These are phyloP conservation scores for Coronaproctus castanopsis DNA, from an alignment of 2,888 invertebrate species.

Conservation along the genomic window DNA sequence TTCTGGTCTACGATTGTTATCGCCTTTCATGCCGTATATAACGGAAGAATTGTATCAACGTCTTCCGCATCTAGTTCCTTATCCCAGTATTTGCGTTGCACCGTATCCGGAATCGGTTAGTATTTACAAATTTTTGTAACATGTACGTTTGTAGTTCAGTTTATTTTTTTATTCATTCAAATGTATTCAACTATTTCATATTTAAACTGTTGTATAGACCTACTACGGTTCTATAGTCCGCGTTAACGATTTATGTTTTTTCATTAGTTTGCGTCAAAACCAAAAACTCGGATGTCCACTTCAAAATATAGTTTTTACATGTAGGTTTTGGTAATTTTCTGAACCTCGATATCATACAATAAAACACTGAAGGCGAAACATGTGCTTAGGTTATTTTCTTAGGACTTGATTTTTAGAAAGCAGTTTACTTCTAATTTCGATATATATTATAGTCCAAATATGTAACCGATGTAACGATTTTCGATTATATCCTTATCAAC, in stretches of 20 bases:
- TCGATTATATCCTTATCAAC: no score
- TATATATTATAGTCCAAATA: no score
- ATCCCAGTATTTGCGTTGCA: slow-evolving; percentile 73
- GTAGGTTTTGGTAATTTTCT: no score
- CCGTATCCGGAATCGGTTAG: slow-evolving; percentile 49
- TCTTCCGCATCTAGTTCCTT: slow-evolving; percentile 43
- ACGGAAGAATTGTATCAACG: slow-evolving; percentile 89
- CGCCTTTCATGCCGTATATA: slow-evolving; percentile 95
- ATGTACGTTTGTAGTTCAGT: neutral
- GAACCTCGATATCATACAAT: no score
- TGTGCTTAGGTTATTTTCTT: no score
- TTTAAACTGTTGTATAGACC: no score
- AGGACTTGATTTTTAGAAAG: no score
- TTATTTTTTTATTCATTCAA: neutral
- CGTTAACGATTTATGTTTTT: neutral
- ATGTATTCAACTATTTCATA: no score
- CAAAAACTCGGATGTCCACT: neutral
- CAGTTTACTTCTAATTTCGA: no score
- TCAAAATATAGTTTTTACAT: no score
- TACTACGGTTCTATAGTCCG: neutral
- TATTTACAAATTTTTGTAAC: slow-evolving; percentile 9
- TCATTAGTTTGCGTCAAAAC: neutral
- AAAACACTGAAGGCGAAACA: no score
- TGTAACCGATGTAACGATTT: no score
- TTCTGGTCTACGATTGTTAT: slow-evolving; percentile 61